Base-by-base conservation (phyloP, 2,797 vertebrate genomes). In the Arrhamphus sclerolepis region DNA sequence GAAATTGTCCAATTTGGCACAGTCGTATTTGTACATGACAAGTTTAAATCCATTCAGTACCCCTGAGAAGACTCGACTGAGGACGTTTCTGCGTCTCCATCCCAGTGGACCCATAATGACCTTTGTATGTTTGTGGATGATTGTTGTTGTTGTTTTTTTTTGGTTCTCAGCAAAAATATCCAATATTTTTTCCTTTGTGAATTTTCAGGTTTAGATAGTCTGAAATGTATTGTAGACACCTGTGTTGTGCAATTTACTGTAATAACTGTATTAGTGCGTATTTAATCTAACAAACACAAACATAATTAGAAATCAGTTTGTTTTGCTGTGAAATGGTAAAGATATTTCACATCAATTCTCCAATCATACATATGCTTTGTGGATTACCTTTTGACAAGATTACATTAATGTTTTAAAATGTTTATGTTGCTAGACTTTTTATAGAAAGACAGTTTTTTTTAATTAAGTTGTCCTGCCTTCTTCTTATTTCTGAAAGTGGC, bases 221-320 rank as follows among this genome's bases (percentile, higher is more conserved):
- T 54, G 13, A 56, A 59, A 21, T 56, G 4, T 69, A 53, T 18
- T 26, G 16, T 2, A 22, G 20, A 31, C 39, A 47, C 46, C 24
- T 41, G 0, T 53, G 48, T 66, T 48, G 62, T 46, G 16, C 51
- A 66, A 53, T 72, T 50, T 55, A 64, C 34, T 40, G 14, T 43
- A 66, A 75, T 60, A 18, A 48, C 29, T 65, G 20, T 74, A 26
- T 52, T 68, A 65, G 4, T 9, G 44, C 56, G 24, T 1, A 9
- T 43, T 68, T n/a, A 58, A 76, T 41, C 4, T 14, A n/a, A 46
- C 51, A 26, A 48, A 13, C n/a, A 20, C 6, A 7, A 17, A 8
- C 24, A 56, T 17, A 13, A n/a, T 66, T 41, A 21, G 2, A 57
- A 17, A 56, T 60, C 39, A 64, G 1, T 13, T 46, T 18, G 40